Percentiles rank a stretch among this genome's conserved stretches.
These are phyloP conservation scores for Anser cygnoides DNA, from an alignment of 2,113 vertebrate genomes.

Conservation along the genomic window DNA sequence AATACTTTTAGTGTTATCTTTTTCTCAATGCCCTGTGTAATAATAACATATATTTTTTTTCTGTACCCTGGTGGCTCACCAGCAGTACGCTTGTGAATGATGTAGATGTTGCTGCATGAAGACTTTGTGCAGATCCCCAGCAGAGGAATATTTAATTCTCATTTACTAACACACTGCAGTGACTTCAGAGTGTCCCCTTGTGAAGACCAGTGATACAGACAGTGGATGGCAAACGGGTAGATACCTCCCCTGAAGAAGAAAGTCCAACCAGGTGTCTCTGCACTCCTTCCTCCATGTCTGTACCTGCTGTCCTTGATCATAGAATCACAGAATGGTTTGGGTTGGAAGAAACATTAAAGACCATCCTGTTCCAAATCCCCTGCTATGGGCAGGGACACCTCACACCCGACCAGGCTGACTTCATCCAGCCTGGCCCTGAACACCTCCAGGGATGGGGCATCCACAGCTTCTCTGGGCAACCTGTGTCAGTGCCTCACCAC, in stretches of 20 bases:
- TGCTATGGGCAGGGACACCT: too few species aligned
- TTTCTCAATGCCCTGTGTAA: not conserved
- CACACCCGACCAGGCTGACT: too few species aligned
- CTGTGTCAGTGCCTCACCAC: too few species aligned
- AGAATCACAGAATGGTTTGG: too few species aligned
- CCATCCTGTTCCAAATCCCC: too few species aligned
- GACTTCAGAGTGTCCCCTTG: not conserved
- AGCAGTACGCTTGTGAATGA: not conserved
- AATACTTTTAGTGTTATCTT: not conserved
- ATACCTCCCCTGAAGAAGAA: not conserved
- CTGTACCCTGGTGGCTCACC: not conserved
- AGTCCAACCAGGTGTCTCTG: not conserved
- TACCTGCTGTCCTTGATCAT: not conserved
- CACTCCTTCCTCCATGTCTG: not conserved
- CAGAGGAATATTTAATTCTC: not conserved
- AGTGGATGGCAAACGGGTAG: fast-evolving
- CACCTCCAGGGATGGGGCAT: too few species aligned
- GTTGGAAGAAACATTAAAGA: too few species aligned
- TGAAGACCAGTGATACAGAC: not conserved
- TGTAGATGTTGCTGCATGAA: not conserved
- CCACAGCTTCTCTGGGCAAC: too few species aligned
- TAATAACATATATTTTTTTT: not conserved
- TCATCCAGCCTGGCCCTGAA: too few species aligned
- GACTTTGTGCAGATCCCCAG: not conserved
- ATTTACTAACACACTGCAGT: not conserved